phyloP scores from a whole-genome alignment of 2,888 invertebrate genomes.

The Melangyna quadrimaculata region DNA sequence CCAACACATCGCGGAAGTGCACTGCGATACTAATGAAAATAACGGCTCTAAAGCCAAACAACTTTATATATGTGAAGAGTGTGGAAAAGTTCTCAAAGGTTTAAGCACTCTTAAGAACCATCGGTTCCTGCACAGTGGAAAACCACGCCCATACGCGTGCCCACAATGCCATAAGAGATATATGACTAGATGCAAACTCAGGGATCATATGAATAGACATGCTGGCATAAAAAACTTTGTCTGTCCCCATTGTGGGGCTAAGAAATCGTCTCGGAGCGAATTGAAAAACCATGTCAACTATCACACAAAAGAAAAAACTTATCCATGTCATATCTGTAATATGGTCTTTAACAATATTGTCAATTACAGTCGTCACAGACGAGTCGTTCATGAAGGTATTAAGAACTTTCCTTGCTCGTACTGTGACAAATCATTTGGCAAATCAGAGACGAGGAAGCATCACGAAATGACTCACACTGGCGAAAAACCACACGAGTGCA shows the following conservation, averaged over 20 bases:
- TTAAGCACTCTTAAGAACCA: constrained; percentile 79
- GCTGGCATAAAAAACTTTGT: constrained; percentile 80
- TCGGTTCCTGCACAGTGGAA: constrained; percentile 79
- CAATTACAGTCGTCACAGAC: constrained; percentile 78
- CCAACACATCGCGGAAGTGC: constrained; percentile 76
- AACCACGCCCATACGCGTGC: constrained; percentile 78
- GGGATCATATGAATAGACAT: constrained; percentile 79
- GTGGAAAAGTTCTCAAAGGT: constrained; percentile 79
- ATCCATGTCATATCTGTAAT: constrained; percentile 78
- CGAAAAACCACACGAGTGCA: constrained; percentile 79
- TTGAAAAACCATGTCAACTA: constrained; percentile 79
- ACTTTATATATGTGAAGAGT: constrained; percentile 77
- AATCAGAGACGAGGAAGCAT: constrained; percentile 79
- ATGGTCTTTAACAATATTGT: constrained; percentile 79
- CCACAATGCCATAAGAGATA: constrained; percentile 79
- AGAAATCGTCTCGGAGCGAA: constrained; percentile 79
- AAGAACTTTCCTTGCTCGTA: constrained; percentile 79
- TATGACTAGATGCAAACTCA: constrained; percentile 78
- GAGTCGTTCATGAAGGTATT: constrained; percentile 79
- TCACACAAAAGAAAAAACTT: constrained; percentile 79
- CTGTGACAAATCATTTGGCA: constrained; percentile 79
- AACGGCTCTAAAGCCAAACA: constrained; percentile 76
- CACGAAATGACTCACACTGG: constrained; percentile 80
- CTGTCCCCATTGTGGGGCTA: constrained; percentile 79
- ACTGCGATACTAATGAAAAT: constrained; percentile 73